Percentiles rank a stretch among this genome's conserved stretches.
Conservation (phyloP, 2,113 vertebrate species). For the Nannospalax galili region DNA sequence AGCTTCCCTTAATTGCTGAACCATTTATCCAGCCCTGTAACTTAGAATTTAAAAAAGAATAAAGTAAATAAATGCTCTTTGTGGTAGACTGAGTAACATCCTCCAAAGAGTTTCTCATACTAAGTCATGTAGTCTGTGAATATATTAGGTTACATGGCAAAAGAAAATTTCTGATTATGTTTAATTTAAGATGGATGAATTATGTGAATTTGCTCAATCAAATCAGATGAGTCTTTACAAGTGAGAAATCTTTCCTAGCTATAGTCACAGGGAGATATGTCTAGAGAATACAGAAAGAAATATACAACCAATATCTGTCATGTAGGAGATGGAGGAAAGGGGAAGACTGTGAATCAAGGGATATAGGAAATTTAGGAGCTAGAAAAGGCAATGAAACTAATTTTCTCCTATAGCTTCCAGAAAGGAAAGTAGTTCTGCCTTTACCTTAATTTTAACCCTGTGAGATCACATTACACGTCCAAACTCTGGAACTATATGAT, state of each 20-base stretch:
- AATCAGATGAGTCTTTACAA: neutral
- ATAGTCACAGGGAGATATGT: neutral
- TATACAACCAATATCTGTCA: neutral
- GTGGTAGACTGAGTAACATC: neutral
- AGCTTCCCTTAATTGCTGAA: too few species aligned
- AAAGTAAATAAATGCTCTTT: neutral
- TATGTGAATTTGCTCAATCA: neutral
- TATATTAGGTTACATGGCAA: neutral
- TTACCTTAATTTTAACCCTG: neutral
- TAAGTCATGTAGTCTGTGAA: neutral
- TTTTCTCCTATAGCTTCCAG: neutral
- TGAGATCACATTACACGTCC: neutral
- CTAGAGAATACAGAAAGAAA: neutral
- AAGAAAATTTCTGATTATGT: neutral
- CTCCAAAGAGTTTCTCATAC: neutral
- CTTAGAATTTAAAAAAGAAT: neutral
- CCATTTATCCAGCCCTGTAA: too few species aligned
- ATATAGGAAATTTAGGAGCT: neutral
- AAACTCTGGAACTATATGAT: neutral
- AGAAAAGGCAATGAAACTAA: neutral
- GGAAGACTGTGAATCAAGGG: neutral
- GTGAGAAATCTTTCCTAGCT: neutral
- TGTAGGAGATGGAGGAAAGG: neutral
- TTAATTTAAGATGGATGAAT: neutral
- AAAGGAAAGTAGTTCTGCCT: neutral